These are phyloP conservation scores for Enteromius viviparus DNA, from an alignment of 2,797 vertebrate species.

Conservation along the genomic window DNA sequence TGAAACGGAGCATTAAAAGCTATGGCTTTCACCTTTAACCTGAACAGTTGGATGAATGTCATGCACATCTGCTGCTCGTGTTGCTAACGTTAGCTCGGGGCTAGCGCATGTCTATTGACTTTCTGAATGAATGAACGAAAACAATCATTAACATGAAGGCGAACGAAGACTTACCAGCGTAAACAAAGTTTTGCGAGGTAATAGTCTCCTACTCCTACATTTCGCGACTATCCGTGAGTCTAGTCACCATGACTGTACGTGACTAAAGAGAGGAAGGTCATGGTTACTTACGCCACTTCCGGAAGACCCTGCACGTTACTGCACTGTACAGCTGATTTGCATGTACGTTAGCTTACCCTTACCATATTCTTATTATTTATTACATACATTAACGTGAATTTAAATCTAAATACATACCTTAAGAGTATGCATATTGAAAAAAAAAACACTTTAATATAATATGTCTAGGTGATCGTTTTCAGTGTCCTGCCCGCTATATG, in stretches of 20 bases:
- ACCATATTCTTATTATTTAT: neutral
- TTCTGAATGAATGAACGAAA: neutral
- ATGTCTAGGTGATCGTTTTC: too few species aligned
- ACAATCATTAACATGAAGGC: neutral
- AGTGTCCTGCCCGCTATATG: neutral
- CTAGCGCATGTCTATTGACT: neutral
- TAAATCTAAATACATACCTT: too few species aligned
- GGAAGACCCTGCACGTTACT: slow-evolving; percentile 15
- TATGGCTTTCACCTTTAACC: neutral
- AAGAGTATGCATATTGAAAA: too few species aligned
- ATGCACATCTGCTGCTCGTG: neutral
- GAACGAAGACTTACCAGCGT: slow-evolving; percentile 22
- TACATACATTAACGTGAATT: neutral
- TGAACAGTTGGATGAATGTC: neutral
- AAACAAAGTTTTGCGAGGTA: neutral
- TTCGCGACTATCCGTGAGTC: neutral
- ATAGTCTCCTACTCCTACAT: slow-evolving; percentile 22
- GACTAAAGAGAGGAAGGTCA: slow-evolving; percentile 66
- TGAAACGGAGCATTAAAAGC: neutral
- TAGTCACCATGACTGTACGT: slow-evolving; percentile 55
- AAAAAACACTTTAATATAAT: too few species aligned
- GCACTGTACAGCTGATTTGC: neutral
- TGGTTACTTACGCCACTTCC: slow-evolving; percentile 65
- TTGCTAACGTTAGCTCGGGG: neutral
- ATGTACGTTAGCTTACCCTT: neutral